Evolutionary conservation across 2,797 vertebrate species (phyloP).

Genomic region (Onychomys torridus): DNA sequence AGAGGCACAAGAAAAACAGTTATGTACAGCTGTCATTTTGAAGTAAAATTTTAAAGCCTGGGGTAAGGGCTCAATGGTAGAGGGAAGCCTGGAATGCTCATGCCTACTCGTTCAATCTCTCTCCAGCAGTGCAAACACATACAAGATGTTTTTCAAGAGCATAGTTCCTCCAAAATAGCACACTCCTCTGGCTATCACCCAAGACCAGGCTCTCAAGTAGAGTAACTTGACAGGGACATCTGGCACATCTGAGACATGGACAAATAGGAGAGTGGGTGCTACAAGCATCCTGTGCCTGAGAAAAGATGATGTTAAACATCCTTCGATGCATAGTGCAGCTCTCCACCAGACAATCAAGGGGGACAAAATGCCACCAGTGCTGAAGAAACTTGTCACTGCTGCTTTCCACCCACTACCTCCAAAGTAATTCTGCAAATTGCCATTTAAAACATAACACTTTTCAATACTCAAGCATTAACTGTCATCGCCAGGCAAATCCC

Average conservation of each 20-base stretch:
- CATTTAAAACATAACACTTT: conserved; percentile 35
- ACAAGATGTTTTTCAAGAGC: neutral
- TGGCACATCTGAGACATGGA: neutral
- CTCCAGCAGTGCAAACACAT: neutral
- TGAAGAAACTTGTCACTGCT: neutral
- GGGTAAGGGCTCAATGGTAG: neutral
- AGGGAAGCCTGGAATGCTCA: neutral
- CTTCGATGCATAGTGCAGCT: neutral
- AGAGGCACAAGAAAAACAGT: neutral
- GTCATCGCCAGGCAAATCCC: neutral
- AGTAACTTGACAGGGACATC: neutral
- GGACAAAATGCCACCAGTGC: neutral
- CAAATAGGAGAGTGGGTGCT: neutral
- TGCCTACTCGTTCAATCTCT: neutral
- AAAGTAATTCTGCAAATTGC: neutral
- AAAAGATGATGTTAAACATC: neutral
- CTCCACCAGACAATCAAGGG: neutral
- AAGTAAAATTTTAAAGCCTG: neutral
- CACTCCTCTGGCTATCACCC: neutral
- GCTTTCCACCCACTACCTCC: neutral
- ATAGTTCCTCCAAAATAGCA: neutral
- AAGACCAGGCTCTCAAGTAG: conserved; percentile 33
- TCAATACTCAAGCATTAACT: conserved; percentile 31
- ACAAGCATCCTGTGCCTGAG: neutral
- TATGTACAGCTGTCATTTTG: neutral